A percentile compares a stretch with the other conserved stretches of the same genome.
These are phyloP conservation scores for Euzophera pinguis DNA, from an alignment of 2,888 invertebrate genomes.

Conservation along the genomic window DNA sequence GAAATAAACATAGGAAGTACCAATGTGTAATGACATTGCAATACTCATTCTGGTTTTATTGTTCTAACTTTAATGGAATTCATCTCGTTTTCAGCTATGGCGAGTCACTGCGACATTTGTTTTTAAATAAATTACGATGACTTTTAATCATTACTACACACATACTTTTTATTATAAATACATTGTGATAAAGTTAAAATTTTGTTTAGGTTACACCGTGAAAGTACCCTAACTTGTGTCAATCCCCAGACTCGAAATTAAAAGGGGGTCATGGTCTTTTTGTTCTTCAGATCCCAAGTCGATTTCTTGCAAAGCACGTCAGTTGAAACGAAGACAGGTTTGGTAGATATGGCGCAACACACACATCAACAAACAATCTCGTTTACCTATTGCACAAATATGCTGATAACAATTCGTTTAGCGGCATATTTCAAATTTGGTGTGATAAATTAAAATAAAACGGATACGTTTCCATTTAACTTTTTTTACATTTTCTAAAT, in stretches of 20 bases:
- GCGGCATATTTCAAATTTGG: neutral
- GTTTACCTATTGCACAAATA: constrained; percentile 40
- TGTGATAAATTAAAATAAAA: too few relatives aligned
- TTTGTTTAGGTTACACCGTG: constrained; percentile 7
- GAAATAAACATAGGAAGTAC: too few relatives aligned
- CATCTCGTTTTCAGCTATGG: too few relatives aligned
- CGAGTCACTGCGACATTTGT: too few relatives aligned
- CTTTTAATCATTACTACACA: too few relatives aligned
- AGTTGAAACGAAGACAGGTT: constrained; percentile 46
- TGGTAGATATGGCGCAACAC: constrained; percentile 48
- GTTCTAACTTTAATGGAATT: too few relatives aligned
- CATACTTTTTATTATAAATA: too few relatives aligned
- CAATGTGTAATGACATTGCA: too few relatives aligned
- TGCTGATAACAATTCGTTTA: constrained; percentile 26
- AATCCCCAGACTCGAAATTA: constrained; percentile 30
- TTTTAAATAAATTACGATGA: too few relatives aligned
- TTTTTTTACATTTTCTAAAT: too few relatives aligned
- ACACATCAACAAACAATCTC: constrained; percentile 37
- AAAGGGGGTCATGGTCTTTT: constrained; percentile 62
- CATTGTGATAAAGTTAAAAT: neutral
- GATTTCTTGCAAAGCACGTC: constrained; percentile 46
- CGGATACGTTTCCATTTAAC: neutral
- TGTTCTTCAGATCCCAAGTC: constrained; percentile 55
- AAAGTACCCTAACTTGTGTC: constrained; percentile 14
- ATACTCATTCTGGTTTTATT: too few relatives aligned